Conservation (phyloP, 2,113 vertebrate species). For the Pedetes capensis region DNA sequence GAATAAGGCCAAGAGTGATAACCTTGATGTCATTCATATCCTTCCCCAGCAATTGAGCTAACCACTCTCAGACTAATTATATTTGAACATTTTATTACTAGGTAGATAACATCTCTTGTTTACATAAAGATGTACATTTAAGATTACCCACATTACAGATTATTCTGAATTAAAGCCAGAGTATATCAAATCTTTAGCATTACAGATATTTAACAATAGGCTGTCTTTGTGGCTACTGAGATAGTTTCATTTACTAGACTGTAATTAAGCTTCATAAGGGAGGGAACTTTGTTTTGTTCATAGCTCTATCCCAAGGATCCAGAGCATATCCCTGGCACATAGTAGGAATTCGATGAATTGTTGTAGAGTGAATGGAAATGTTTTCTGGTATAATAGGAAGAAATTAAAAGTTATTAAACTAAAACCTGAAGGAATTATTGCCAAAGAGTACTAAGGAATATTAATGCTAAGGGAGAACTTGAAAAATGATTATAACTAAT, state of each 20-base stretch:
- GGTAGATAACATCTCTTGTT: conserved; percentile 29
- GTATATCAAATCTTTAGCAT: neutral
- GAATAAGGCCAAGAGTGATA: conserved; percentile 15
- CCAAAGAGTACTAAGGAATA: neutral
- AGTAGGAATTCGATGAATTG: neutral
- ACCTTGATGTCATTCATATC: neutral
- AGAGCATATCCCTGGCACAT: neutral
- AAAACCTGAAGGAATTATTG: neutral
- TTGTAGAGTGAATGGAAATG: conserved; percentile 28
- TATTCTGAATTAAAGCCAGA: conserved; percentile 19
- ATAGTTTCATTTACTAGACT: neutral
- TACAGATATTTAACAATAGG: neutral
- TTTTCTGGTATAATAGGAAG: neutral
- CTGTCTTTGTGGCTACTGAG: neutral
- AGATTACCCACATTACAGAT: neutral
- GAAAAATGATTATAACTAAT: neutral
- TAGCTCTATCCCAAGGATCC: neutral
- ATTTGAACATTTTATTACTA: conserved; percentile 21
- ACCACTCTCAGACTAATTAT: neutral
- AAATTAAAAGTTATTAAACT: neutral
- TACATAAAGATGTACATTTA: neutral
- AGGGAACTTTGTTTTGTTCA: neutral
- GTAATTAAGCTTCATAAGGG: neutral
- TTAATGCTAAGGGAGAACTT: neutral
- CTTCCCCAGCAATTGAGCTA: neutral